Evolutionary conservation across 2,797 vertebrate species (phyloP), one percentile per base, ranked within the genome.

Genomic region (Gobio occitaniae): DNA sequence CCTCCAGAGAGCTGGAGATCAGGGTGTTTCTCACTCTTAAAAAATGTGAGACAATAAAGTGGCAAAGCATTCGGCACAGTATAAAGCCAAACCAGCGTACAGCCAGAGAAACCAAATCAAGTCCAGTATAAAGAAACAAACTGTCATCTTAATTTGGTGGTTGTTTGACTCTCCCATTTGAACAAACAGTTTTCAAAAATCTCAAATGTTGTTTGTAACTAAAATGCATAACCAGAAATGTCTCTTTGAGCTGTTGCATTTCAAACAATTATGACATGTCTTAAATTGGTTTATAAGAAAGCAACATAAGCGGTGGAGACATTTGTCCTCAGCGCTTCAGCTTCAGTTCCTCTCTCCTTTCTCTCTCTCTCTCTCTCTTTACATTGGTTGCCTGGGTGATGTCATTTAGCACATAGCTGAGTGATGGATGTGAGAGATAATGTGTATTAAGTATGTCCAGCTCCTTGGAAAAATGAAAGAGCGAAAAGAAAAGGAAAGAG

Each of bases 361-460:
- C 83, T 80, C 74, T 87, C 86, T 90, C 25, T 25, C 25, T 25
- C 25, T 25, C 95, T 93, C 92, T 77, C 85, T 93, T 92, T 91
- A 90, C 94, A 94, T 94, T 74, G 87, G 90, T 94, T 94, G 92
- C 91, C 93, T 94, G 89, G 91, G 92, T 95, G 93, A 92, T 93
- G 94, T 94, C 94, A 96, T 96, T 95, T 95, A 95, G 92, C 93
- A 93, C 92, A 92, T 93, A 94, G 91, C 92, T 89, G 90, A 68
- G 90, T 96, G 96, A 96, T 96, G 93, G 96, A 97, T 96, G 96
- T 95, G 93, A 94, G 93, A 95, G 95, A 97, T 95, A 93, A 96
- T 95, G 93, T 96, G 94, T 92, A 95, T 94, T 95, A 95, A 97
- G 95, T 94, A 96, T 95, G 94, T 96, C 92, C 95, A 95, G 96